Conservation (phyloP, 2,797 vertebrate genomes). For the Emys orbicularis region DNA sequence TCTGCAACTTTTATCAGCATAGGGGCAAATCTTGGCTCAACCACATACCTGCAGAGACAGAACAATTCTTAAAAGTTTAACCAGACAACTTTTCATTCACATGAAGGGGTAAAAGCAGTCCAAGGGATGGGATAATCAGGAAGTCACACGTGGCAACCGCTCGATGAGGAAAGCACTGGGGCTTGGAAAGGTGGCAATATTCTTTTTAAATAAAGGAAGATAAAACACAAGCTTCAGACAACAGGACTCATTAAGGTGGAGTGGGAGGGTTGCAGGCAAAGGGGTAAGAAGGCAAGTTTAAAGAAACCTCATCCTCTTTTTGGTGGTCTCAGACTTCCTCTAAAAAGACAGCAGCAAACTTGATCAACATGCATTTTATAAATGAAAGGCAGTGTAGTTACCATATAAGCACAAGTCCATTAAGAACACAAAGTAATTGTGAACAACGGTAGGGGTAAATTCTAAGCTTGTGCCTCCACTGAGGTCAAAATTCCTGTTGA, state of each 20-base stretch:
- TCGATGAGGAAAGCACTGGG: not conserved
- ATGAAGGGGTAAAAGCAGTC: not conserved
- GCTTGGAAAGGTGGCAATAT: not conserved
- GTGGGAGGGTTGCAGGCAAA: not conserved
- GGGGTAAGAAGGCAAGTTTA: not conserved
- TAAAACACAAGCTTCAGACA: not conserved
- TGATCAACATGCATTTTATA: not conserved
- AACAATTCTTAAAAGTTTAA: not conserved
- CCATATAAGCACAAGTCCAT: not conserved
- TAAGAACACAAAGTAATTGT: not conserved
- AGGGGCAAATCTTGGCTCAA: conserved; percentile 90
- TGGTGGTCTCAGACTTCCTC: not conserved
- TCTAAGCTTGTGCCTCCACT: not conserved
- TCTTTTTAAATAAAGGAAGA: not conserved
- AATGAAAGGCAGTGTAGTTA: not conserved
- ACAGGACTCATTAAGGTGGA: not conserved
- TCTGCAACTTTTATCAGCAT: conserved; percentile 89
- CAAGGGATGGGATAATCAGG: not conserved
- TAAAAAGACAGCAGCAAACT: not conserved
- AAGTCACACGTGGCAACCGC: rapidly evolving
- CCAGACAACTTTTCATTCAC: not conserved
- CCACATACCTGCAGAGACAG: conserved; percentile 85
- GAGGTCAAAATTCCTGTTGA: not conserved
- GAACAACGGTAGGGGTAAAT: not conserved
- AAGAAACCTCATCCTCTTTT: not conserved